Base-by-base conservation (phyloP, 1,140 invertebrate genomes). In the Eriocheir sinensis region DNA sequence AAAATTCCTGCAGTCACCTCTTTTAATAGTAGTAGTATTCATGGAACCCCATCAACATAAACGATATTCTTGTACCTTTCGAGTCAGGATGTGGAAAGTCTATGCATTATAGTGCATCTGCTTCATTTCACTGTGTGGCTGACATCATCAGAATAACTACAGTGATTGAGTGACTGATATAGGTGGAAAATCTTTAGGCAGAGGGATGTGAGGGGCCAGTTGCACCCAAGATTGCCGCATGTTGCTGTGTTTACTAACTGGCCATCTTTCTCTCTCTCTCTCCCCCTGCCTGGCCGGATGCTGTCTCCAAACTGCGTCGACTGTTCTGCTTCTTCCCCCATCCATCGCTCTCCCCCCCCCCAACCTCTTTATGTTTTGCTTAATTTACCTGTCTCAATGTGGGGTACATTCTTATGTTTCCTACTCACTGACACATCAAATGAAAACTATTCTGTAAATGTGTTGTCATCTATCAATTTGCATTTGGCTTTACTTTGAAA, bases 211-310 rank as follows among this genome's bases (percentile, higher is more conserved):
- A 91, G 93, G 93, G 93, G 93, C 93, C 93, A 94, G 93, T 60
- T 48, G 89, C 80, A 89, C 41, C 79, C 44, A 81, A 60, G 53
- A 94, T 94, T 32, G 72, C 48, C 89, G 93, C 93, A 94, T 94
- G 93, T 80, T 79, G 93, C 81, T 94, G 92, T 95, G 60, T 92
- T 83, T 93, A 91, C 94, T 95, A 96, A 96, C 91, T 83, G 44
- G 91, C 92, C 89, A 40, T 95, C 90, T 95, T 79, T 95, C 94
- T 95, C 93, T 95, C 95, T 96, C 93, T 93, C 92, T 93, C 95
- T 93, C 92, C 89, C 92, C 94, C 90, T 81, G 93, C 93, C 91
- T 93, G 89, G 72, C 92, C 89, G 95, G 91, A 93, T 92, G 92
- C 90, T 94, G 85, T 94, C 92, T 88, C 38, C 93, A 44, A 89